phyloP scores from a whole-genome alignment of 1,140 invertebrate genomes.

The Orchesella cincta region DNA sequence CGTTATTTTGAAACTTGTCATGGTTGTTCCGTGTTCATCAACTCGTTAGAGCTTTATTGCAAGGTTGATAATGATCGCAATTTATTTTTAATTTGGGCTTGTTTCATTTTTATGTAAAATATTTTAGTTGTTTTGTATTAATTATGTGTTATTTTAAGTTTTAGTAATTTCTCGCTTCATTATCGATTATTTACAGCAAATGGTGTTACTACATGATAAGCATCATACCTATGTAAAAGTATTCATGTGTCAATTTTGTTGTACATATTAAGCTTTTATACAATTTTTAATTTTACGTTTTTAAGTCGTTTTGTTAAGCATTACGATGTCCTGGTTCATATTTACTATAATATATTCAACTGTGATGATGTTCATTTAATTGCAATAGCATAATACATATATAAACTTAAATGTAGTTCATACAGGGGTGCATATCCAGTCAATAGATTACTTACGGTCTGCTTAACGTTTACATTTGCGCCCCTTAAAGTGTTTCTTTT shows the following conservation, averaged over 20 bases:
- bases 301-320: neutral
- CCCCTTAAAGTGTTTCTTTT: too few species aligned
- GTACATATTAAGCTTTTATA: neutral
- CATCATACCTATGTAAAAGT: constrained; percentile 15
- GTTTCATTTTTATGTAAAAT: neutral
- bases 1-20: constrained; percentile 4
- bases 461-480: too few species aligned
- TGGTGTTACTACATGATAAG: neutral
- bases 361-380: constrained; percentile 20
- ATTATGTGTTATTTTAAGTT: neutral
- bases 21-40: neutral
- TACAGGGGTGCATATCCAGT: neutral
- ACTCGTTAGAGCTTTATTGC: neutral
- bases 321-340: neutral
- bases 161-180: neutral
- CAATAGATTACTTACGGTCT: neutral
- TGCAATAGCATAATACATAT: neutral
- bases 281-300: neutral
- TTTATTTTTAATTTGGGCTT: neutral
- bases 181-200: neutral
- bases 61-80: neutral
- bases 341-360: neutral
- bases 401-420: neutral
- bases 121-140: constrained; percentile 7
- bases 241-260: neutral